phyloP scores from a whole-genome alignment of 2,888 invertebrate species.

The Pecten maximus region DNA sequence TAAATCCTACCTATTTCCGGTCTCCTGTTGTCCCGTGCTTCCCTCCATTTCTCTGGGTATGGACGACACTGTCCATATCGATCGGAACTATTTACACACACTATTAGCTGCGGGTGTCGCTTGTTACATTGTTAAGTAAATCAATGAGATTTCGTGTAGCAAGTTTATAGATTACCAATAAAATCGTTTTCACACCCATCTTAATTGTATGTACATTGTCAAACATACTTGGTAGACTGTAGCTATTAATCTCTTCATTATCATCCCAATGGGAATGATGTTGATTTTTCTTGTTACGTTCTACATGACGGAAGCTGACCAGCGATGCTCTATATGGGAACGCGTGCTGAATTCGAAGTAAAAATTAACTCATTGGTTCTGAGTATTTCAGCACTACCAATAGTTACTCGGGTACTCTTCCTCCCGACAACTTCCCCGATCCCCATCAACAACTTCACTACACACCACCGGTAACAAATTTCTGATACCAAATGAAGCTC shows the following conservation, averaged over 20 bases:
- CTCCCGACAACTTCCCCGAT: too few species aligned
- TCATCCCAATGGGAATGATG: neutral
- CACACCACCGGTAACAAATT: too few species aligned
- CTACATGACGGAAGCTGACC: neutral
- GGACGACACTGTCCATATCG: neutral
- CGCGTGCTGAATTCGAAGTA: too few species aligned
- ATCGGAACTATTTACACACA: neutral
- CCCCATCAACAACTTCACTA: too few species aligned
- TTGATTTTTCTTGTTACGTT: neutral
- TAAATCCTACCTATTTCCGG: neutral
- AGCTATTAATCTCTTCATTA: neutral
- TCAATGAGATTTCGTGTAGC: slow-evolving; percentile 10
- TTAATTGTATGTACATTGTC: slow-evolving; percentile 7
- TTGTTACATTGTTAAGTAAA: neutral
- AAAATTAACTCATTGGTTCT: too few species aligned
- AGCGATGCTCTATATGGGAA: neutral
- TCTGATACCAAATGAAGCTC: too few species aligned
- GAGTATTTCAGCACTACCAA: too few species aligned
- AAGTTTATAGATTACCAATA: slow-evolving; percentile 23
- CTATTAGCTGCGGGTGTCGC: neutral
- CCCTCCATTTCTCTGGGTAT: neutral
- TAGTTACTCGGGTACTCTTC: too few species aligned
- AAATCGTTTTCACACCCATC: slow-evolving; percentile 1
- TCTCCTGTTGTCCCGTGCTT: neutral
- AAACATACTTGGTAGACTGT: neutral